Percentiles rank a stretch among this genome's conserved stretches.
phyloP scores from a whole-genome alignment of 2,113 vertebrate genomes.

The Laticauda colubrina region DNA sequence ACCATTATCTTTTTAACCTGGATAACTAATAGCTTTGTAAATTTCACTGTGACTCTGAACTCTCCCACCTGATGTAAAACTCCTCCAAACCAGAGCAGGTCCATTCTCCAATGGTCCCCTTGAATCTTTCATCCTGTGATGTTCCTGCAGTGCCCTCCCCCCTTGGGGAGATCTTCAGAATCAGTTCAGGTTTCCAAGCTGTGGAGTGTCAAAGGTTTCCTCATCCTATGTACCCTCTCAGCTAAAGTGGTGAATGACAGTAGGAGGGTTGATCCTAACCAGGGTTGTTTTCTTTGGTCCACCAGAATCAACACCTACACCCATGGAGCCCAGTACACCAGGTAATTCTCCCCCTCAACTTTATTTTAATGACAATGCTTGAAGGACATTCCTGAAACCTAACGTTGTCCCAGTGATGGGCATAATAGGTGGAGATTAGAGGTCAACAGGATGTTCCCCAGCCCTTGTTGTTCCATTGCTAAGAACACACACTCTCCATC shows the following conservation, averaged over 20 bases:
- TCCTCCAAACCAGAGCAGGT: background rate
- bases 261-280: background rate
- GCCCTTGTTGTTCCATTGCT: too few relatives aligned
- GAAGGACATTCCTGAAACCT: too few relatives aligned
- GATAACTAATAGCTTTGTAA: background rate
- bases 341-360: too few relatives aligned
- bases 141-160: background rate
- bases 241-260: background rate
- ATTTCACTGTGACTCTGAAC: background rate
- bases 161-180: background rate
- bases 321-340: too few relatives aligned
- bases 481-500: too few relatives aligned
- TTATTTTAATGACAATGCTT: too few relatives aligned
- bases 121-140: background rate
- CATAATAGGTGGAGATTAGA: too few relatives aligned
- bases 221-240: too few relatives aligned
- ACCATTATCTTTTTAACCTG: background rate
- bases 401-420: too few relatives aligned
- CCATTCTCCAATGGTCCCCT: background rate
- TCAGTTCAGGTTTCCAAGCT: background rate
- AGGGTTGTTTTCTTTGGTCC: fast-evolving
- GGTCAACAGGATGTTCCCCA: too few relatives aligned
- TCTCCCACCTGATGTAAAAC: background rate
- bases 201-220: background rate
- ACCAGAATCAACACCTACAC: background rate